phyloP scores from a whole-genome alignment of 2,113 vertebrate species.

The Poecile atricapillus region DNA sequence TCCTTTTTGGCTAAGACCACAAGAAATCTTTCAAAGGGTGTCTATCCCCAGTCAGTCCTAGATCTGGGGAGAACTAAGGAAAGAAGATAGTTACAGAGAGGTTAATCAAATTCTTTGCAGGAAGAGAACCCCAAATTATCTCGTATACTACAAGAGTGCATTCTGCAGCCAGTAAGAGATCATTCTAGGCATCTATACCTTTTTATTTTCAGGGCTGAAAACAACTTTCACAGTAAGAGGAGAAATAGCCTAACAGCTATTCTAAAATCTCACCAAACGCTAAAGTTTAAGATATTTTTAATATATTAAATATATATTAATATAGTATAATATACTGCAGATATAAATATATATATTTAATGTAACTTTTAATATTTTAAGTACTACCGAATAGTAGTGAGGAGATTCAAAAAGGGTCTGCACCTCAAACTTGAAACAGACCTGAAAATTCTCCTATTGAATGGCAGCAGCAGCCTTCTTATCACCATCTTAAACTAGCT shows the following conservation, averaged over 20 bases:
- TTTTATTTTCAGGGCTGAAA: not conserved
- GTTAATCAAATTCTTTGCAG: not conserved
- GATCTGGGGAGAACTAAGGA: not conserved
- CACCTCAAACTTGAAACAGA: not conserved
- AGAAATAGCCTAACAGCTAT: not conserved
- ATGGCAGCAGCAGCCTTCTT: not conserved
- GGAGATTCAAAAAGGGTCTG: not conserved
- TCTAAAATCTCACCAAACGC: not conserved
- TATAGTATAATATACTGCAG: not conserved
- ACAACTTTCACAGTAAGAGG: not conserved
- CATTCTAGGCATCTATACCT: not conserved
- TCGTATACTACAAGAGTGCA: not conserved
- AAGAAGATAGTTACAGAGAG: not conserved
- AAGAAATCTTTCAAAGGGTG: not conserved
- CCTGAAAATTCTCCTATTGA: not conserved
- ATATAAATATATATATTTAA: not conserved
- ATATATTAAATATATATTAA: not conserved
- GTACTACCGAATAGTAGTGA: not conserved
- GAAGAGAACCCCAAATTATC: not conserved
- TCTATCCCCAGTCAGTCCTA: not conserved
- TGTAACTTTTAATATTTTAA: not conserved
- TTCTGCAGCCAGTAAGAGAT: not conserved
- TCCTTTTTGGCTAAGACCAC: not conserved
- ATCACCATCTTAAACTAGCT: not conserved
- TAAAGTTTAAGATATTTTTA: not conserved